Evolutionary conservation across 2,797 vertebrate genomes (phyloP).

Genomic region (Melanotaenia parkinsoni): DNA sequence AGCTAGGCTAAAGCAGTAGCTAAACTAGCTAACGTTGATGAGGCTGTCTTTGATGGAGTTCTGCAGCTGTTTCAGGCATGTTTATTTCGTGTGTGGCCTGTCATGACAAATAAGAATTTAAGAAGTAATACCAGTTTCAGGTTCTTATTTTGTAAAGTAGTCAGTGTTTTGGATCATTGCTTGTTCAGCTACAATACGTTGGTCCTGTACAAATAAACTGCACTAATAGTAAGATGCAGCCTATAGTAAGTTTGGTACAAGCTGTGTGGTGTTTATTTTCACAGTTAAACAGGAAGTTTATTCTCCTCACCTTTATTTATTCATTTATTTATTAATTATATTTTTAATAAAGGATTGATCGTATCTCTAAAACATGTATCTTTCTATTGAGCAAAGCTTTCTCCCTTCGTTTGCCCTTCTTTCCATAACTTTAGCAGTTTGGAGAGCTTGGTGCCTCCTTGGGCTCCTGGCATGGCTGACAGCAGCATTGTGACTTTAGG

Average conservation of each 20-base stretch:
- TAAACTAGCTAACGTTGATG: slow-evolving; percentile 3
- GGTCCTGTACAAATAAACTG: neutral
- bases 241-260: neutral
- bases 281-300: no score
- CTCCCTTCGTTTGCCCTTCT: slow-evolving; percentile 22
- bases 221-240: no score
- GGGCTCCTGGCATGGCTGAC: slow-evolving; percentile 87
- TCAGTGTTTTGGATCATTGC: neutral
- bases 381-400: neutral
- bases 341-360: no score
- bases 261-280: slow-evolving; percentile 5
- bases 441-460: slow-evolving; percentile 30
- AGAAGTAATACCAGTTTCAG: neutral
- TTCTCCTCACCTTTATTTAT: no score
- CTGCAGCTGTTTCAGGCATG: neutral
- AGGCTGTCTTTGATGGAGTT: neutral
- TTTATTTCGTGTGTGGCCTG: neutral
- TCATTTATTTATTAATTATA: no score
- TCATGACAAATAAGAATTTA: neutral
- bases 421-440: no score
- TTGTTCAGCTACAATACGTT: neutral
- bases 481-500: slow-evolving; percentile 85
- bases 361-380: no score
- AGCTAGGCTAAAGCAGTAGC: no score
- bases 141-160: no score